Base-by-base conservation (phyloP, 2,797 vertebrate species). In the Apodemus agrarius region DNA sequence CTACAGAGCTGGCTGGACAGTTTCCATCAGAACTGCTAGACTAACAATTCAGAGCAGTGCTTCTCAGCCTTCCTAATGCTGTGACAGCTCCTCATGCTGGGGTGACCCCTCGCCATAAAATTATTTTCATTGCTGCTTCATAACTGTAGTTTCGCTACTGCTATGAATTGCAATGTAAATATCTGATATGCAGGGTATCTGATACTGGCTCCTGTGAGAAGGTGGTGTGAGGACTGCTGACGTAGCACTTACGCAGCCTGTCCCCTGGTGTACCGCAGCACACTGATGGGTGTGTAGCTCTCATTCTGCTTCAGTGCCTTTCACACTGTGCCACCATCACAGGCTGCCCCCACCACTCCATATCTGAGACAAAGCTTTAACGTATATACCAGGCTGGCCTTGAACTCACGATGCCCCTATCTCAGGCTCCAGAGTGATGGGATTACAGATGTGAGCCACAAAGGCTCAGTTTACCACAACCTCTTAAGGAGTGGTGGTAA, bases 1-100 rank as follows among this genome's bases (percentile, higher is more conserved):
- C 96, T 92, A 87, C 91, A 85, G 93, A 95, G 85, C 1, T 91
- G 88, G 81, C 93, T 87, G 91, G 83, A 96, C 94, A 96, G 85
- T 97, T 97, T 97, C 97, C 97, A 89, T 94, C 92, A 97, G 78
- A 97, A 93, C 82, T 85, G 89, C 89, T 91, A 96, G 65, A 29
- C 63, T 85, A 67, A 69, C 43, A 34, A 31, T n/a, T 46, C 67
- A 85, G 43, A 85, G 83, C 61, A 49, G 29, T 85, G 29, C 9
- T 22, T 67, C 82, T 67, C 43, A 49, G 4, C 29, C 61, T 49
- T 67, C 61, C 61, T 34, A 67, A 14, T 14, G 29, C 59, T 31
- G 82, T 10, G 40, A 65, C 40, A 65, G 82, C 21, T 84, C 59
- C 81, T 83, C 61, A 22, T 49, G 80, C 2, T 40, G 29, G 4